A percentile compares a stretch with the other conserved stretches of the same genome.
Evolutionary conservation across 2,797 vertebrate species (phyloP).

Genomic region (Danio choprae): DNA sequence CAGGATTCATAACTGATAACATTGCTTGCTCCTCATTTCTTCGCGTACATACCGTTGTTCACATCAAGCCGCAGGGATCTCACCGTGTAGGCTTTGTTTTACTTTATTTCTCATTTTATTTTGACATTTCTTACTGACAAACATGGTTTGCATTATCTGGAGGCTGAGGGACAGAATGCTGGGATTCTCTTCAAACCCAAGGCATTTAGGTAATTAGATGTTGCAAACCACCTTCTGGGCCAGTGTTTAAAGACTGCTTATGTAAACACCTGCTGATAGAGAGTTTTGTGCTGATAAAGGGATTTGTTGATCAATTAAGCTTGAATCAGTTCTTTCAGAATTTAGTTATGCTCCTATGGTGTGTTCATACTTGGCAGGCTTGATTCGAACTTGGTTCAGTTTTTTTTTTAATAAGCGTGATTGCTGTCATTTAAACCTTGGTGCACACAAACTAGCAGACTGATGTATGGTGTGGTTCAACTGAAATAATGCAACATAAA

Average conservation of each 20-base stretch:
- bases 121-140: slow-evolving; percentile 51
- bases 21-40: slow-evolving; percentile 61
- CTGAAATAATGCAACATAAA: too few relatives aligned
- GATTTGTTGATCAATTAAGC: slow-evolving; percentile 8
- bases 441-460: too few relatives aligned
- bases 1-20: slow-evolving; percentile 61
- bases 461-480: too few relatives aligned
- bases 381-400: too few relatives aligned
- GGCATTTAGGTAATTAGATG: slow-evolving; percentile 4
- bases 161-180: slow-evolving; percentile 44
- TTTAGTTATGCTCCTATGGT: not conserved
- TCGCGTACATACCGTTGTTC: slow-evolving; percentile 28
- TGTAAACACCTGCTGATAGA: slow-evolving; percentile 45
- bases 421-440: too few relatives aligned
- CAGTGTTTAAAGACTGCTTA: slow-evolving; percentile 46
- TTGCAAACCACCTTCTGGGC: slow-evolving; percentile 55
- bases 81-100: slow-evolving; percentile 55
- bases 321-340: slow-evolving; percentile 9
- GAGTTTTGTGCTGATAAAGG: slow-evolving; percentile 7
- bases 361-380: too few relatives aligned
- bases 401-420: too few relatives aligned
- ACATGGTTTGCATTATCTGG: slow-evolving; percentile 71
- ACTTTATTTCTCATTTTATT: slow-evolving; percentile 58
- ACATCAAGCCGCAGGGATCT: slow-evolving; percentile 43
- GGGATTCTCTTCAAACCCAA: slow-evolving; percentile 32